Percentiles rank a stretch among this genome's conserved stretches.
Evolutionary conservation across 2,888 invertebrate species (phyloP).

Genomic region (Drosophila leonis): DNA sequence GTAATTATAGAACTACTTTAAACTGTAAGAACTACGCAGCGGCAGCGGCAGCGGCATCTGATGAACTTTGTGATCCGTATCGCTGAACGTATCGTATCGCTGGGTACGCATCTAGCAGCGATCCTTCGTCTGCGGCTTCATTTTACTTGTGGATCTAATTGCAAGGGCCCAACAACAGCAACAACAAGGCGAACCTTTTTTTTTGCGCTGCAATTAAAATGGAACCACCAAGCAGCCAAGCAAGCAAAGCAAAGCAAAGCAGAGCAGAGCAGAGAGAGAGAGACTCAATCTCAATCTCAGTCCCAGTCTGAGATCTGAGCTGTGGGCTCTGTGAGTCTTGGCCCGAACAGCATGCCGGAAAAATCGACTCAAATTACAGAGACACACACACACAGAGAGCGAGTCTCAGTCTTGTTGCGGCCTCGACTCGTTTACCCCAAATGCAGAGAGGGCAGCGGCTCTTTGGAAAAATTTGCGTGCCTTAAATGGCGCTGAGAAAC

Average conservation of each 20-base stretch:
- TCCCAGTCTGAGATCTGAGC: slow-evolving; percentile 37
- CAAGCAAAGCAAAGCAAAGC: slow-evolving; percentile 28
- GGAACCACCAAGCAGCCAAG: slow-evolving; percentile 63
- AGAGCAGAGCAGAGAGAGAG: neutral
- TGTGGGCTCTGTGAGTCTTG: slow-evolving; percentile 36
- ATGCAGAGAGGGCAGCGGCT: slow-evolving; percentile 14
- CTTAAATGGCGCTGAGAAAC: slow-evolving; percentile 28
- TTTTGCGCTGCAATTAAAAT: slow-evolving; percentile 74
- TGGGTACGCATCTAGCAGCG: slow-evolving; percentile 58
- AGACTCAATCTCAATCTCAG: slow-evolving; percentile 41
- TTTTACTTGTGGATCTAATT: slow-evolving; percentile 76
- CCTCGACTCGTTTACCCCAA: slow-evolving; percentile 28
- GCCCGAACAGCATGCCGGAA: slow-evolving; percentile 78
- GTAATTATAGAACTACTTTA: slow-evolving; percentile 70
- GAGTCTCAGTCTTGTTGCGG: slow-evolving; percentile 3
- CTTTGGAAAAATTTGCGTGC: slow-evolving; percentile 73
- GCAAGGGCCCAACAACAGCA: slow-evolving; percentile 54
- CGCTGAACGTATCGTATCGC: slow-evolving; percentile 60
- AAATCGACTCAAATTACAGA: slow-evolving; percentile 74
- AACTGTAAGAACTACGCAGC: slow-evolving; percentile 45
- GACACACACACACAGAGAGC: slow-evolving; percentile 22
- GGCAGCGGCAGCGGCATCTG: slow-evolving; percentile 17
- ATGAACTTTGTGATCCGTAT: slow-evolving; percentile 42
- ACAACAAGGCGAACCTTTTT: slow-evolving; percentile 57
- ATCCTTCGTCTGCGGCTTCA: slow-evolving; percentile 76